phyloP scores from a whole-genome alignment of 2,888 invertebrate species.

The Xestia c-nigrum region DNA sequence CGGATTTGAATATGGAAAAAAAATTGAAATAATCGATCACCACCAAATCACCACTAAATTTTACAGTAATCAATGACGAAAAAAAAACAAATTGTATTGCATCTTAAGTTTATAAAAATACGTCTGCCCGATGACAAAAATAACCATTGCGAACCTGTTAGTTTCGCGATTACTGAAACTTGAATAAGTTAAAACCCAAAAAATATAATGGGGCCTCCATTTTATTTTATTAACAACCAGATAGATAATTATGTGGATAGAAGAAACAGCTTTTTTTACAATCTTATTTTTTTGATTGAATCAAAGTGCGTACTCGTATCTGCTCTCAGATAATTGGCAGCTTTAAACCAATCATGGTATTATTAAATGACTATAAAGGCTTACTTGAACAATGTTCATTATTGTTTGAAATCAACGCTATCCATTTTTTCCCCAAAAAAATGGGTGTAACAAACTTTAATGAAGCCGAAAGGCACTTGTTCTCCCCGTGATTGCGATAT shows the following conservation, averaged over 20 bases:
- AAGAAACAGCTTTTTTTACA: neutral
- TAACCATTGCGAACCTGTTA: neutral
- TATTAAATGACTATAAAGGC: neutral
- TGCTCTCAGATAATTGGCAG: neutral
- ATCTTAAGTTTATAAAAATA: neutral
- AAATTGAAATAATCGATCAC: no score
- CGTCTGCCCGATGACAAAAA: neutral
- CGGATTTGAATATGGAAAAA: no score
- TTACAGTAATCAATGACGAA: no score
- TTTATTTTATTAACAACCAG: neutral
- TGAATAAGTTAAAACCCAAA: neutral
- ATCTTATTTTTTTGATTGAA: neutral
- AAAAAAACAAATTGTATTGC: no score
- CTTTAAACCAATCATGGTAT: neutral
- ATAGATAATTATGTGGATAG: no score
- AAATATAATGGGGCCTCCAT: neutral
- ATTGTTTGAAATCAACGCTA: no score
- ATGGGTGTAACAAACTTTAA: no score
- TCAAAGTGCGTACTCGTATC: neutral
- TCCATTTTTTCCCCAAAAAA: no score
- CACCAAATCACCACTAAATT: no score
- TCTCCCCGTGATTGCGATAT: no score
- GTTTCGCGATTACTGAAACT: neutral
- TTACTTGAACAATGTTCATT: neutral
- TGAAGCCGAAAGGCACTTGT: no score